Base-by-base conservation (phyloP, 1,140 invertebrate species). In the Condylostylus longicornis region DNA sequence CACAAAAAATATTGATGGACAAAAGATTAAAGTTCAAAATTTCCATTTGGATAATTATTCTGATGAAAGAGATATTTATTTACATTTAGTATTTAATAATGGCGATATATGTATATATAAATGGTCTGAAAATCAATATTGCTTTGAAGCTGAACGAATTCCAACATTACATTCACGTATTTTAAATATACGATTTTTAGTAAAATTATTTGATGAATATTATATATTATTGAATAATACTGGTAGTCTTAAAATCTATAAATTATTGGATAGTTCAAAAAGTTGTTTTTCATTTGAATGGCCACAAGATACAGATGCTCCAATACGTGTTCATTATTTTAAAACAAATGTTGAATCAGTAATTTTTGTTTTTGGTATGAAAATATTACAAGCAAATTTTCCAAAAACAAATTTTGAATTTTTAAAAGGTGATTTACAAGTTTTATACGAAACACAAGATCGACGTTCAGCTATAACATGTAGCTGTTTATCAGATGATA, bases 341-440 rank as follows among this genome's bases (percentile, higher is more conserved):
- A 25, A 35, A 12, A 15, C n/a, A 12, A 21, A 18, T 1, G 5
- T 13, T 8, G 40, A 43, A 10, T 35, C 34, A 6, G 14, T 50
- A 3, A n/a, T 54, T 10, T 22, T 59, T 4, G 48, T 56, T 12
- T 49, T 42, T 18, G 33, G 33, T 8, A n/a, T 42, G 8, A 45
- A 5, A 32, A 30, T 29, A 40, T 45, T 22, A 18, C n/a, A 36
- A 15, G 25, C 38, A n/a, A n/a, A 37, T 12, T 10, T 33, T 37
- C 3, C 13, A 7, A 5, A 25, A 37, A 15, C 1, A 41, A 19
- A 20, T 4, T 29, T 30, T 10, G 19, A n/a, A 18, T 2, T 10
- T 13, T 2, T 30, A 21, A 0, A 17, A 4, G 17, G 27, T 30
- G 8, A 42, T 12, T 15, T 36, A 4, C 42, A 47, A 28, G 15